Evolutionary conservation across 1,140 invertebrate genomes (phyloP).

Genomic region (Megalopta genalis): DNA sequence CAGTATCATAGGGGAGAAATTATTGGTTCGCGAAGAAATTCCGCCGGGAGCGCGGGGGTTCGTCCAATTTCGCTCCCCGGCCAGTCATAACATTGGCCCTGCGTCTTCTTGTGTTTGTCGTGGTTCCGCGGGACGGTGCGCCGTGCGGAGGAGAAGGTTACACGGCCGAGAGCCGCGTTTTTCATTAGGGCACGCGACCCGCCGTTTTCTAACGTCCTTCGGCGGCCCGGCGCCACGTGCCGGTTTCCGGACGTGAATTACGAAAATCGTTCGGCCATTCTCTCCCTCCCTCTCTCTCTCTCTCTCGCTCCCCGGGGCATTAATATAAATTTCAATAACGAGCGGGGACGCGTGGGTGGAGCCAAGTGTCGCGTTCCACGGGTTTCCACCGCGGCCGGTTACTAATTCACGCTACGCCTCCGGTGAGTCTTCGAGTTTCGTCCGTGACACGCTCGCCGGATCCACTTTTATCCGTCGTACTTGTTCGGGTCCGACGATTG

Average conservation of each 20-base stretch:
- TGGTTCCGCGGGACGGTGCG: not conserved
- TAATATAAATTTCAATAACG: conserved; percentile 71
- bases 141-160: conserved; percentile 11
- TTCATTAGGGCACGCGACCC: conserved; percentile 55
- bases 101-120: conserved; percentile 9
- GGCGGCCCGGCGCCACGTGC: conserved; percentile 40
- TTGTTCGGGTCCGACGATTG: conserved; percentile 2
- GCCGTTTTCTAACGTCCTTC: not conserved
- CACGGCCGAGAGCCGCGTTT: conserved; percentile 12
- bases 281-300: conserved; percentile 43
- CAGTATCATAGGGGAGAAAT: not conserved
- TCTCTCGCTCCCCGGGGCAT: conserved; percentile 43
- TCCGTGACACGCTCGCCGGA: conserved; percentile 1
- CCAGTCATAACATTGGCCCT: conserved; percentile 17
- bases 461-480: conserved; percentile 11
- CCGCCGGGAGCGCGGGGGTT: not conserved
- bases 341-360: conserved; percentile 7
- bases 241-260: conserved; percentile 38
- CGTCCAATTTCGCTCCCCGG: not conserved
- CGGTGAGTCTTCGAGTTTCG: conserved; percentile 38
- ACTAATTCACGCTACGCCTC: conserved; percentile 41
- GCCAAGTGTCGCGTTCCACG: not conserved
- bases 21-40: not conserved
- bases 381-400: conserved; percentile 29
- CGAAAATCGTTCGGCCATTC: conserved; percentile 50